Evolutionary conservation across 2,113 vertebrate species (phyloP).

Genomic region (Australoheros scitulus): DNA sequence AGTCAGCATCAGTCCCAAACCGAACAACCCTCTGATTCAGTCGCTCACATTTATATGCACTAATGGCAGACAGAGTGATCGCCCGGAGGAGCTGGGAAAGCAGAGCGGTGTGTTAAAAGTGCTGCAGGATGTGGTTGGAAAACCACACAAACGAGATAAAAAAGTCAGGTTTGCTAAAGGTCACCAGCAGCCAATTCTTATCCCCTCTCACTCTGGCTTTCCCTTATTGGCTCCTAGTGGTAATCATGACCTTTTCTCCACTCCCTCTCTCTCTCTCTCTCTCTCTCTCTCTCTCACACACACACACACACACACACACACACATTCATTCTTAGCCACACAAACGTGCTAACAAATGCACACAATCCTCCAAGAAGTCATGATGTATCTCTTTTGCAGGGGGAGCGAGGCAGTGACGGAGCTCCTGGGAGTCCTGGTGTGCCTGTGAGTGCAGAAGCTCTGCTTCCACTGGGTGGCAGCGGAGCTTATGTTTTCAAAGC

Average conservation of each 20-base stretch:
- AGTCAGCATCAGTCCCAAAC: background rate
- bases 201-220: conserved; percentile 52
- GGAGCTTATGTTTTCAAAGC: conserved; percentile 1
- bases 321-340: background rate
- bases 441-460: conserved; percentile 60
- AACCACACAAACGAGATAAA: conserved; percentile 45
- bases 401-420: conserved; percentile 72
- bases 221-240: conserved; percentile 70
- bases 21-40: conserved; percentile 7
- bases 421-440: conserved; percentile 64
- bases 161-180: conserved; percentile 72
- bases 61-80: conserved; percentile 27
- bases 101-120: conserved; percentile 9
- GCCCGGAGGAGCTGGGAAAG: conserved; percentile 25
- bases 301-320: conserved; percentile 27
- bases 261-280: background rate
- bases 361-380: conserved; percentile 32
- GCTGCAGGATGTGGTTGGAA: conserved; percentile 41
- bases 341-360: conserved; percentile 39
- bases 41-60: background rate
- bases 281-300: background rate
- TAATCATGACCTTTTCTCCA: conserved; percentile 71
- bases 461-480: conserved; percentile 54
- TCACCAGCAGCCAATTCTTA: conserved; percentile 58
- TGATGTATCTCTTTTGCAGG: conserved; percentile 72